Evolutionary conservation across 2,113 vertebrate genomes (phyloP), one percentile per base, ranked within the genome.

Genomic region (Elaphurus davidianus): DNA sequence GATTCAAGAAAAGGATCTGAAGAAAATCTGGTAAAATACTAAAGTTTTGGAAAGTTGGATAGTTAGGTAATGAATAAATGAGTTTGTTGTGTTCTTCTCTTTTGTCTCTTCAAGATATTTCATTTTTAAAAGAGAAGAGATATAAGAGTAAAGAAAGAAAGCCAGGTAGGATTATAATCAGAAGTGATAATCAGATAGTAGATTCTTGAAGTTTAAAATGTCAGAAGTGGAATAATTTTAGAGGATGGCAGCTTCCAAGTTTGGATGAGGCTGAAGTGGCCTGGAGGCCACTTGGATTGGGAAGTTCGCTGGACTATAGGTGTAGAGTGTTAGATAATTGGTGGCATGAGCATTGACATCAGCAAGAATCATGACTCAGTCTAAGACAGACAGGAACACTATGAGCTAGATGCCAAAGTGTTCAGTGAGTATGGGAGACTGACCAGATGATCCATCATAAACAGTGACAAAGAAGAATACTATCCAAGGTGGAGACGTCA

Each of bases 151-250:
- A 91, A 87, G 33, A 87, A 93, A 91, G 47, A 78, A 94, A 92
- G 52, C 64, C 89, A 76, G 55, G 8, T 82, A 92, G 45, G 7
- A 19, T 57, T 85, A 15, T 78, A 84, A 85, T 78, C 50, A 85
- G 85, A 43, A 86, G 25, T 62, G 62, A 43, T 59, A 64, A 91
- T 88, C 30, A 47, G 16, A 28, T 81, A 91, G 30, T 93, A 62
- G n/a, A 84, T 84, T 91, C 28, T 57, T 83, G 10, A 83, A 88
- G 28, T 74, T 90, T 91, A 81, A 52, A 81, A 52, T 12, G 47
- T 81, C 78, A 96, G 76, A 97, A 90, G 47, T 64, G 43, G 40
- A 86, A 50, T 88, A 43, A 79, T 88, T 94, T 91, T 62, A 93
- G 52, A 50, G 91, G 60, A 93, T 57, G 28, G 40, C 50, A 85